A percentile compares a stretch with the other conserved stretches of the same genome.
Evolutionary conservation across 2,113 vertebrate species (phyloP).

Genomic region (Murina feae): DNA sequence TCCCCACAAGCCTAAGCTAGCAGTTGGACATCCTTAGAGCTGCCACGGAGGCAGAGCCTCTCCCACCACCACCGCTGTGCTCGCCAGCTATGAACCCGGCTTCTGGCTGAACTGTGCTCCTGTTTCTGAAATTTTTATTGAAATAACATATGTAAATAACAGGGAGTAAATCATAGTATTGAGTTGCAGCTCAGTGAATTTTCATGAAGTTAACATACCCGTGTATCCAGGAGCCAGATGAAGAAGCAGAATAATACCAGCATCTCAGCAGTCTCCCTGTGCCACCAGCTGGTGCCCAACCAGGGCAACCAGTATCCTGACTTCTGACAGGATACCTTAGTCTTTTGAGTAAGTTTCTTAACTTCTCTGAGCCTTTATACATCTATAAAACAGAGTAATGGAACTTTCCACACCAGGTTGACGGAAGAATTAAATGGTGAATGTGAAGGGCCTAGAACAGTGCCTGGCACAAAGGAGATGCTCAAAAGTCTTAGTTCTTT

Average conservation of each 20-base stretch:
- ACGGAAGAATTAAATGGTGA: background rate
- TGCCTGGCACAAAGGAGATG: background rate
- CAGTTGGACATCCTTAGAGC: too few species aligned
- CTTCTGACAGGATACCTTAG: background rate
- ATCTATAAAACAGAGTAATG: background rate
- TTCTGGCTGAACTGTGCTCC: too few species aligned
- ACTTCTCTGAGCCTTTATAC: background rate
- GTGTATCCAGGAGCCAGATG: background rate
- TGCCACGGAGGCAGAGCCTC: too few species aligned
- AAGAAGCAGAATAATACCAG: background rate
- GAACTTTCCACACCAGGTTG: background rate
- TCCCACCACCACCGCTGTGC: too few species aligned
- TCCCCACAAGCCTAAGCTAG: too few species aligned
- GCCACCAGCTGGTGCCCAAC: background rate
- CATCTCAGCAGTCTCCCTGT: background rate
- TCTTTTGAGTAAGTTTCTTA: background rate
- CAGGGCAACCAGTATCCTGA: background rate
- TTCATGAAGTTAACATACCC: background rate
- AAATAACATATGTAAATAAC: background rate
- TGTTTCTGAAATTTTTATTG: background rate
- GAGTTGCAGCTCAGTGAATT: background rate
- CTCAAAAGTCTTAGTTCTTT: background rate
- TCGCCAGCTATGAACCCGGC: too few species aligned
- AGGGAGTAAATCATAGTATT: background rate
- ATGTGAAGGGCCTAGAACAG: background rate